Base-by-base conservation (phyloP, 37 sponge, comb jelly and placozoan genomes). In the Hormiphora californensis region DNA sequence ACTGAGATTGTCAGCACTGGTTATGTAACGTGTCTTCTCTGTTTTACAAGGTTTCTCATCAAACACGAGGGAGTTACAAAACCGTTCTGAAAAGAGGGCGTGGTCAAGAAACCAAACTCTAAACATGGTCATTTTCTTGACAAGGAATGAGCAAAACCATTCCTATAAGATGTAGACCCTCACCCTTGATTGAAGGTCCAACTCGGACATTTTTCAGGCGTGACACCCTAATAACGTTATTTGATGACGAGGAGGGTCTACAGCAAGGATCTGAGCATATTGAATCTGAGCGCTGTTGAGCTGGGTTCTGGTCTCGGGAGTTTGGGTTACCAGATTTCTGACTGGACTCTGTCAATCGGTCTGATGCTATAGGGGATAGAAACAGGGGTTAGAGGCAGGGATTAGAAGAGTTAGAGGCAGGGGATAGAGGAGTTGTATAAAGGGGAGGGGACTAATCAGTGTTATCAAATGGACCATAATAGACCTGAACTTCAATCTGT, bases 131-230 rank as follows among this genome's bases (percentile, higher is more conserved):
- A 46, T 46, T 12, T 15, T 46, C 51, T 15, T 12, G 12, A 46
- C 51, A 46, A 12, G 8, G 51, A 46, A 17, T 49, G 12, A 17
- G 15, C 15, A 9, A 15, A 49, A 17, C 53, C 53, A 49, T 17
- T 49, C 15, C 53, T 49, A 49, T 49, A 49, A 9, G 53, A 15
- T 17, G n/a, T n/a, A 7, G 31, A 7, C 39, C 39, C 27, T n/a
- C 25, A 73, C 81, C 81, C 25, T 73, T 73, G 5, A 73, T 73
- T 4, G 81, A 73, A 41, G 81, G 81, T 1, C 81, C 81, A 7
- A 73, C 81, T 41, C 81, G 9, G 81, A 73, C 81, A 30, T 73
- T 73, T 33, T 40, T 73, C 2, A 73, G 44, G n/a, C 81, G 9
- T 22, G 81, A 73, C 0, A 73, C 38, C 17, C 46, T 43, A 46